These are phyloP conservation scores for Malthinus flaveolus DNA, from an alignment of 2,888 invertebrate species.

Conservation along the genomic window DNA sequence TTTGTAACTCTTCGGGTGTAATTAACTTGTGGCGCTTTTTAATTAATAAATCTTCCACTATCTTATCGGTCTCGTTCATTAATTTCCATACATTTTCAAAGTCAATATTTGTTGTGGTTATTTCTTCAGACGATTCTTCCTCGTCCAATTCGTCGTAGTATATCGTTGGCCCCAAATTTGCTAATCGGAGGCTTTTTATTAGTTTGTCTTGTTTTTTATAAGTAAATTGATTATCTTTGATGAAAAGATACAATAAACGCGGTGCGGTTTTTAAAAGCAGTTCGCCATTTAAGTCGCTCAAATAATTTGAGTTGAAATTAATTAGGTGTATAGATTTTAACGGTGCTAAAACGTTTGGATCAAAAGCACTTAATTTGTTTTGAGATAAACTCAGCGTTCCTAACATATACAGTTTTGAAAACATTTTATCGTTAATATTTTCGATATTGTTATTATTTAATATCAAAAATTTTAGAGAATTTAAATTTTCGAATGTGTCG, in stretches of 20 bases:
- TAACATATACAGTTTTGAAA: constrained; percentile 2
- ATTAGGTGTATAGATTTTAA: background rate
- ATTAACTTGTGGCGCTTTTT: background rate
- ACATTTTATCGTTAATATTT: background rate
- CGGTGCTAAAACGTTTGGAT: background rate
- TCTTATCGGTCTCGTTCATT: background rate
- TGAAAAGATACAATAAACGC: background rate
- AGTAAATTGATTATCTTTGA: background rate
- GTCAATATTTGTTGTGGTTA: background rate
- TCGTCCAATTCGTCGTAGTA: too few species aligned
- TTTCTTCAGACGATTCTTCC: too few species aligned
- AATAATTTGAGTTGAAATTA: background rate
- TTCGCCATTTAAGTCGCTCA: background rate
- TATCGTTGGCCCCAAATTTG: too few species aligned
- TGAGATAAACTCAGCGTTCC: background rate
- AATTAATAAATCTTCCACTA: background rate
- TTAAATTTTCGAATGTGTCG: constrained; percentile 6
- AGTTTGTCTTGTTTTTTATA: background rate
- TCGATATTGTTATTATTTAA: background rate
- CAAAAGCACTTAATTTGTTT: background rate
- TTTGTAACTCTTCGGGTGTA: background rate
- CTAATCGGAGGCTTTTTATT: background rate
- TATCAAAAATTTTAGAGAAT: too few species aligned
- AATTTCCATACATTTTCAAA: background rate
- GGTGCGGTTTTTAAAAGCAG: background rate